Evolutionary conservation across 2,797 vertebrate species (phyloP), one percentile per base, ranked within the genome.

Genomic region (Epinephelus coioides): DNA sequence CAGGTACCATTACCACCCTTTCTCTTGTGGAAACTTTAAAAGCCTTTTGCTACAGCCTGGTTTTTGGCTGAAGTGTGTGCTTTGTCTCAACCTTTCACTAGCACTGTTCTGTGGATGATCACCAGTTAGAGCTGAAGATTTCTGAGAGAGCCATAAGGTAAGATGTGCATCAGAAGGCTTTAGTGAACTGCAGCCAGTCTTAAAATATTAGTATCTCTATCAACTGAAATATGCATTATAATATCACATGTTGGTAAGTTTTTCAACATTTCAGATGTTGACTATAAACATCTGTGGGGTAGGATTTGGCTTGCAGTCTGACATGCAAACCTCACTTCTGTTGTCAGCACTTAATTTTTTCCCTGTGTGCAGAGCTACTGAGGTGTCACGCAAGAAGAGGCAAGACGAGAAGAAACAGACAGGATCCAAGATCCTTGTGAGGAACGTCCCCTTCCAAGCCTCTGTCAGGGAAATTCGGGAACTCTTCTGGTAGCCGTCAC

Each of bases 371-470:
- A 99, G 98, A 73, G 92, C 94, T 0, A 27, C 89, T 8, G 85
- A 90, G 65, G 88, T 90, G 12, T 73, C 95, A 0, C 64, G 87
- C 17, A 95, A 95, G 19, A 98, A 96, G 88, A 98, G 97, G 54
- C 98, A 99, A 80, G 85, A 13, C 0, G 43, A 92, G 68, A 96
- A 95, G 89, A 99, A 98, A 86, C 98, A 99, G 91, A 97, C 81
- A 0, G 96, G 95, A 3, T 97, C 97, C 15, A 99, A 99, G 93
- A 98, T 99, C 91, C 95, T 99, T 54, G 98, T 99, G 51, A 95
- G 98, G 51, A 99, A 99, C 79, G 95, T 99, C 76, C 97, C 98
- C 0, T 99, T 99, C 96, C 98, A 99, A 86, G 97, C 98, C 25
- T 93, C 95, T 0, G 92, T 94, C 82, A 94, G 85, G 64, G 98